Percentiles rank a stretch among this genome's conserved stretches.
Evolutionary conservation across 2,888 invertebrate genomes (phyloP).

Genomic region (Pristionchus exspectatus): DNA sequence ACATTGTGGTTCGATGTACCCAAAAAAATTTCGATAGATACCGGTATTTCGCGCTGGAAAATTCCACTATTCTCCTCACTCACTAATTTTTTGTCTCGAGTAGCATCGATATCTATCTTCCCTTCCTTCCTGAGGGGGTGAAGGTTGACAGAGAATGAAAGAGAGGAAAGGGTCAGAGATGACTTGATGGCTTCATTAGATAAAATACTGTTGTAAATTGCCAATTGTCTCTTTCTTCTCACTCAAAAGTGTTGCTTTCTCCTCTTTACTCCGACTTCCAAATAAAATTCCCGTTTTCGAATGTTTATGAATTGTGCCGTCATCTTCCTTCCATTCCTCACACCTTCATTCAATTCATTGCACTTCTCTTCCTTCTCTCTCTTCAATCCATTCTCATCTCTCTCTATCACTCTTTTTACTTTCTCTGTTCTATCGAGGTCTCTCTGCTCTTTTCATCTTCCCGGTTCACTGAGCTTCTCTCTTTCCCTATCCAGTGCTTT

Average conservation of each 20-base stretch:
- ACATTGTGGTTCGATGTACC: not conserved
- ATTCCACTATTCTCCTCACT: not conserved
- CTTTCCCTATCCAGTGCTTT: not conserved
- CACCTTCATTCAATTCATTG: not conserved
- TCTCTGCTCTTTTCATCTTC: slow-evolving; percentile 3
- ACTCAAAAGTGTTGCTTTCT: not conserved
- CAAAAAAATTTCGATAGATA: not conserved
- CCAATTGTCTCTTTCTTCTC: not conserved
- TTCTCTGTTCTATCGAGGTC: not conserved
- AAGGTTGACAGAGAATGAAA: slow-evolving; percentile 1
- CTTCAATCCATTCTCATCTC: not conserved
- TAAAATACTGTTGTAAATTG: slow-evolving; percentile 33
- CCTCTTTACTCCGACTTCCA: not conserved
- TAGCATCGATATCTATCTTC: not conserved
- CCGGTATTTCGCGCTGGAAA: not conserved
- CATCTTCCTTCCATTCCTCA: not conserved
- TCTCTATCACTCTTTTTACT: not conserved
- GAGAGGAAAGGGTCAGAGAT: not conserved
- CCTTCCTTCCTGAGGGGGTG: not conserved
- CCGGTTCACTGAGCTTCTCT: slow-evolving; percentile 28
- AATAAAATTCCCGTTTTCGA: slow-evolving; percentile 20
- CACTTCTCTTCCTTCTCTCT: not conserved
- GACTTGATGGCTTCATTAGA: not conserved
- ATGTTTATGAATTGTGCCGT: slow-evolving; percentile 8
- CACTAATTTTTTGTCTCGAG: not conserved